phyloP scores from a whole-genome alignment of 1,140 invertebrate genomes.

The Diachasma alloeum region DNA sequence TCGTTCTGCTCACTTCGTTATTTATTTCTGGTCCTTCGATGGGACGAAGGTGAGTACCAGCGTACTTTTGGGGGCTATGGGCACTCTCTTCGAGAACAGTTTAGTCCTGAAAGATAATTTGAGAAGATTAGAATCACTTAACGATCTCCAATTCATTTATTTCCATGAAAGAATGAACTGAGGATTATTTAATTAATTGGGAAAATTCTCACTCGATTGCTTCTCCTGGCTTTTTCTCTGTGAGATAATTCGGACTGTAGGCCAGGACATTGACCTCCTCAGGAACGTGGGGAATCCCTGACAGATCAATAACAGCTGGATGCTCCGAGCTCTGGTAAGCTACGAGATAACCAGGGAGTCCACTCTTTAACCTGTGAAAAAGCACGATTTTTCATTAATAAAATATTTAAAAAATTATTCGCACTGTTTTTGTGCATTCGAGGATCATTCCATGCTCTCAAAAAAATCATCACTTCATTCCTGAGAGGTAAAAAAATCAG shows the following conservation, averaged over 20 bases:
- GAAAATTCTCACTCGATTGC: slow-evolving; percentile 57
- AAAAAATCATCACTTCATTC: background rate
- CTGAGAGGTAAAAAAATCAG: no score
- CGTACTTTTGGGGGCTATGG: slow-evolving; percentile 52
- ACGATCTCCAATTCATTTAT: background rate
- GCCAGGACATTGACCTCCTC: slow-evolving; percentile 68
- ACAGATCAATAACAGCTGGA: slow-evolving; percentile 63
- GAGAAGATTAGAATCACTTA: background rate
- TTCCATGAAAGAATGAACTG: background rate
- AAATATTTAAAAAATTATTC: slow-evolving; percentile 1
- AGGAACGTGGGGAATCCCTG: slow-evolving; percentile 56
- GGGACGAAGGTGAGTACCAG: slow-evolving; percentile 54
- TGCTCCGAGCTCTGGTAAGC: slow-evolving; percentile 69
- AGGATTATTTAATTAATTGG: slow-evolving; percentile 15
- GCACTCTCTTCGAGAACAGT: slow-evolving; percentile 44
- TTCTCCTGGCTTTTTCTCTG: slow-evolving; percentile 36
- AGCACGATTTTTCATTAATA: slow-evolving; percentile 31
- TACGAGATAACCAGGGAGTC: slow-evolving; percentile 75
- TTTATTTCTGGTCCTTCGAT: slow-evolving; percentile 31
- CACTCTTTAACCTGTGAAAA: slow-evolving; percentile 70
- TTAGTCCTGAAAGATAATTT: slow-evolving; percentile 47
- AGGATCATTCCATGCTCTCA: background rate
- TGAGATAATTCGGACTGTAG: slow-evolving; percentile 67
- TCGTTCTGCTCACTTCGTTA: background rate
- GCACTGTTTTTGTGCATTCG: background rate